Percentiles rank a stretch among this genome's conserved stretches.
These are phyloP conservation scores for Enteromius anoplus DNA, from an alignment of 2,797 vertebrate genomes.

Conservation along the genomic window DNA sequence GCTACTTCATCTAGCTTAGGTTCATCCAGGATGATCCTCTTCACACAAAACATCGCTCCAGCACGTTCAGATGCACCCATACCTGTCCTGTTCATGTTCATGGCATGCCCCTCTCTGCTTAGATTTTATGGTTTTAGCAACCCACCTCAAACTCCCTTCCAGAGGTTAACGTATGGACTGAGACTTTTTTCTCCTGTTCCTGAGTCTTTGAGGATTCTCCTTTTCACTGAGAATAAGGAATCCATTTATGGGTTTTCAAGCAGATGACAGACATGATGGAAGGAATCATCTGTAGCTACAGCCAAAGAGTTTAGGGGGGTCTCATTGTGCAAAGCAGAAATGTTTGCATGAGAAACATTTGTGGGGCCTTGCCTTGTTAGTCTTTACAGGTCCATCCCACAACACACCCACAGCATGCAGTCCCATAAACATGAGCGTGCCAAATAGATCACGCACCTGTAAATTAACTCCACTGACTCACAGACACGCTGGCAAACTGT, in stretches of 20 bases:
- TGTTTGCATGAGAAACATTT: neutral
- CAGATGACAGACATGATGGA: neutral
- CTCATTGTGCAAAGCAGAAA: slow-evolving; percentile 2
- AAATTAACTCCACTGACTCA: slow-evolving; percentile 11
- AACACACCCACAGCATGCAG: neutral
- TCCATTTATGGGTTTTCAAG: slow-evolving; percentile 1
- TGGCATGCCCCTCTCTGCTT: neutral
- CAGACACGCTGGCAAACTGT: neutral
- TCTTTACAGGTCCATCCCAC: slow-evolving; percentile 17
- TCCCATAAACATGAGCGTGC: slow-evolving; percentile 32
- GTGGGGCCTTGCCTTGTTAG: slow-evolving; percentile 16
- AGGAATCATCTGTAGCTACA: neutral
- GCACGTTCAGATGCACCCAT: slow-evolving; percentile 44
- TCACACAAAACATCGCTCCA: slow-evolving; percentile 64
- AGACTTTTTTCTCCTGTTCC: neutral
- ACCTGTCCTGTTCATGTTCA: neutral
- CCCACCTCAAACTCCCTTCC: neutral
- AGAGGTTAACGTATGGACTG: neutral
- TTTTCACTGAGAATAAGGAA: slow-evolving; percentile 15
- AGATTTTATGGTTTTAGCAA: neutral
- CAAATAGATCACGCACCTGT: slow-evolving; percentile 28
- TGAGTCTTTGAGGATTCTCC: neutral
- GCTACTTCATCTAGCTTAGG: slow-evolving; percentile 80
- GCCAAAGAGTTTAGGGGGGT: neutral
- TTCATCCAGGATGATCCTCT: slow-evolving; percentile 77